phyloP scores from a whole-genome alignment of 2,797 vertebrate species.

The Podarcis siculus region DNA sequence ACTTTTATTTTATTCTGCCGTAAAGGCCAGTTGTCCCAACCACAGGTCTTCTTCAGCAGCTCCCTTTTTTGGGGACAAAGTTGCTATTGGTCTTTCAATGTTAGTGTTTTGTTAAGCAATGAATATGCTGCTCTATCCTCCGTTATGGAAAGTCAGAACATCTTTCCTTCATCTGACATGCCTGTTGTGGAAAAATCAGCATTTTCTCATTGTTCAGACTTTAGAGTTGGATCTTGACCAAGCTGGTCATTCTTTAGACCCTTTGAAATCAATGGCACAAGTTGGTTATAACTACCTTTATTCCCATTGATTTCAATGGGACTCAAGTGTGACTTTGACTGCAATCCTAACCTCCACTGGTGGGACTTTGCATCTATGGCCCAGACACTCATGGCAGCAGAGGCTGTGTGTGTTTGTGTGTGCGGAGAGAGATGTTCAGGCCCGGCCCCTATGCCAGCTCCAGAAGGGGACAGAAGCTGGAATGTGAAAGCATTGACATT shows the following conservation, averaged over 20 bases:
- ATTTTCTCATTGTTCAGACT: neutral
- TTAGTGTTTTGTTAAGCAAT: neutral
- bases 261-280: neutral
- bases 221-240: neutral
- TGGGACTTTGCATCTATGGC: no score
- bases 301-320: neutral
- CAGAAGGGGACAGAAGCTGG: no score
- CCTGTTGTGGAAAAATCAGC: neutral
- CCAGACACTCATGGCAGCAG: no score
- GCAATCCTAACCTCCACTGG: no score
- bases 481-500: no score
- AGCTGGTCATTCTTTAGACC: neutral
- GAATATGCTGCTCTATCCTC: neutral
- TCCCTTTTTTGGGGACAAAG: neutral
- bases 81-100: neutral
- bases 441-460: no score
- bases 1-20: constrained; percentile 24
- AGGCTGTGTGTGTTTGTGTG: no score
- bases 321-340: neutral
- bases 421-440: no score
- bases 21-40: neutral
- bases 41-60: neutral
- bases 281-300: neutral
- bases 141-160: neutral
- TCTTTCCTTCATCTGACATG: neutral